Base-by-base conservation (phyloP, 2,113 vertebrate genomes). In the Anas platyrhynchos region DNA sequence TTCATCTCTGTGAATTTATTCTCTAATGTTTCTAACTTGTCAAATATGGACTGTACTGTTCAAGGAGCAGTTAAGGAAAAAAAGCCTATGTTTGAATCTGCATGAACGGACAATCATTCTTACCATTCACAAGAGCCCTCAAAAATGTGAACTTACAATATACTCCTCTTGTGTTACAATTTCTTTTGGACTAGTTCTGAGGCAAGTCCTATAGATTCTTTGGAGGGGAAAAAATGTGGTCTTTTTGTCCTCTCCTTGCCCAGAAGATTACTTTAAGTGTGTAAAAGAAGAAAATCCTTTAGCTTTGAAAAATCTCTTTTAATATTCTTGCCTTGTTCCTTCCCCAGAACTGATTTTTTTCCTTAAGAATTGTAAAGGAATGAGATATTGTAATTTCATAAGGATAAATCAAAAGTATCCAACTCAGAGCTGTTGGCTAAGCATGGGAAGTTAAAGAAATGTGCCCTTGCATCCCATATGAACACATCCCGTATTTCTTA, bases 1-100 rank as follows among this genome's bases (percentile, higher is more conserved):
- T 97, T 96, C 83, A 96, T 95, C 93, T 96, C 55, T 85, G 77
- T 86, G 81, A 93, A 91, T 89, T 93, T 96, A 95, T 96, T 93
- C 95, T 93, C 88, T 95, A 94, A 95, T 96, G 86, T 63, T 86
- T 94, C 86, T 92, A 86, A 84, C 74, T 95, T 93, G 89, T 96
- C 86, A 94, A 71, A 92, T 96, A 93, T 31, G 78, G 94, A 92
- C 71, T 52, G 9, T 91, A 50, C 69, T 93, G 74, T 93, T 86
- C 88, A 89, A 95, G 94, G 75, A 96, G 44, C 59, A 93, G 88
- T 81, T 92, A 92, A 77, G 84, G 21, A 44, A 86, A 89, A 86
- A 93, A 89, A 69, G 13, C 17, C 31, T 9, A 16, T 96, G 44
- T 93, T 92, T 92, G 86, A 92, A 85, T 96, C 86, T 92, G 54